Evolutionary conservation across 2,113 vertebrate genomes (phyloP).

Genomic region (Caranx melampygus): DNA sequence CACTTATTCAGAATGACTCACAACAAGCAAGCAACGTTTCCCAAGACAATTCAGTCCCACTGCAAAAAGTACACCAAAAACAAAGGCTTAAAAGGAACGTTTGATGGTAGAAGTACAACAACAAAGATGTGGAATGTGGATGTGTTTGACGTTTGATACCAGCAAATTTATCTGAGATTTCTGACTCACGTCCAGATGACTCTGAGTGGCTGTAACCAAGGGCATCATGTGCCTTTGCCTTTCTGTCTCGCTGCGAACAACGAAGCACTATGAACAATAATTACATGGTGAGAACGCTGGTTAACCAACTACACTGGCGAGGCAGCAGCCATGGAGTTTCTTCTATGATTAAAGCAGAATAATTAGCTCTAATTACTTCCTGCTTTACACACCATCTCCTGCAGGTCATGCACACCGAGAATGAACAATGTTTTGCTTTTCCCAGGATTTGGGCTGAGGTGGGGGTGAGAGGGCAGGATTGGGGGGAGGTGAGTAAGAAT

Average conservation of each 20-base stretch:
- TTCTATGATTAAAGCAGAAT: constrained; percentile 73
- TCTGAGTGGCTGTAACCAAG: constrained; percentile 29
- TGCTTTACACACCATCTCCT: constrained; percentile 72
- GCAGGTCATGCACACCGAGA: constrained; percentile 68
- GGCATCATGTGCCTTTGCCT: constrained; percentile 30
- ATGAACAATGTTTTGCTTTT: constrained; percentile 73
- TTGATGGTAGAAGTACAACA: constrained; percentile 1
- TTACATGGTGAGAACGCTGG: constrained; percentile 47
- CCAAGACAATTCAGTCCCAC: too few relatives aligned
- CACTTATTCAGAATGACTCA: not conserved
- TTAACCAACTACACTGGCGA: constrained; percentile 44
- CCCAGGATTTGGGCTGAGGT: constrained; percentile 45
- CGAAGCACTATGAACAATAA: constrained; percentile 59
- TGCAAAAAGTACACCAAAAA: not conserved
- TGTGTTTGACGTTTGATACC: constrained; percentile 25
- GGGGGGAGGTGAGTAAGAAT: not conserved
- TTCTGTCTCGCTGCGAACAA: constrained; percentile 48
- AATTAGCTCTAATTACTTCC: constrained; percentile 82
- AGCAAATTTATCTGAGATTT: constrained; percentile 24
- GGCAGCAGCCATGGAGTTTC: constrained; percentile 14
- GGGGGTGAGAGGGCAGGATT: not conserved
- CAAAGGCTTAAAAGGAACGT: not conserved
- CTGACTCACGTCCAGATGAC: constrained; percentile 32
- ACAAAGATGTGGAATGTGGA: constrained; percentile 32
- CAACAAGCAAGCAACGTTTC: not conserved